Evolutionary conservation across 1,140 invertebrate species (phyloP).

Genomic region (Trialeurodes vaporariorum): DNA sequence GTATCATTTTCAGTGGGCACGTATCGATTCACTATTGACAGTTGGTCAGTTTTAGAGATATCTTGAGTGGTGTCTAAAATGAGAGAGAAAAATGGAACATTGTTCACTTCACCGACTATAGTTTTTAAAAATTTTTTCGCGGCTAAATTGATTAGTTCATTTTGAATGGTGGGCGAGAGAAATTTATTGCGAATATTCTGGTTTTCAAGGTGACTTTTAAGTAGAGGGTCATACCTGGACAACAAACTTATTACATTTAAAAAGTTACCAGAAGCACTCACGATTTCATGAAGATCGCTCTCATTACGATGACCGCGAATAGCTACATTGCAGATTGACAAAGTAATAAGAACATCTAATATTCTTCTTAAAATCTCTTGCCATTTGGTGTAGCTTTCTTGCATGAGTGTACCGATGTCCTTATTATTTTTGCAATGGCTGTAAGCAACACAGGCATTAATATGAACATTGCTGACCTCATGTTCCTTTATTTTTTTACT

Average conservation of each 20-base stretch:
- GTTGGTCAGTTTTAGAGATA: constrained; percentile 12
- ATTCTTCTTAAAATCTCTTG: constrained; percentile 13
- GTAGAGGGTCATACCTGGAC: constrained; percentile 4
- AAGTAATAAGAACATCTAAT: constrained; percentile 15
- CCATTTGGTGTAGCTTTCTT: constrained; percentile 9
- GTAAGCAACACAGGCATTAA: constrained; percentile 5
- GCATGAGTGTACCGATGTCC: constrained; percentile 4
- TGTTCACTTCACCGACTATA: constrained; percentile 11
- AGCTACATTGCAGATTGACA: constrained; percentile 1
- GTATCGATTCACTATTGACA: constrained; percentile 11
- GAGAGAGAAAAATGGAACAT: constrained; percentile 13
- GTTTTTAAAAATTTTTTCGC: constrained; percentile 4
- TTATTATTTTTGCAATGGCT: constrained; percentile 6
- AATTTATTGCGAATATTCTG: constrained; percentile 3
- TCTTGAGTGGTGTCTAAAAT: constrained; percentile 13
- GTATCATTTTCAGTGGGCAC: constrained; percentile 2
- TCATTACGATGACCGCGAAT: constrained; percentile 6
- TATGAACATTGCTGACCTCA: constrained; percentile 6
- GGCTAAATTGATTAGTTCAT: constrained; percentile 12
- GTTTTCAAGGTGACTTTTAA: background rate
- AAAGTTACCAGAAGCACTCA: constrained; percentile 3
- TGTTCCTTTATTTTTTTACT: constrained; percentile 6
- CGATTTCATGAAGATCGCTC: constrained; percentile 2
- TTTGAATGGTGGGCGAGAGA: constrained; percentile 11
- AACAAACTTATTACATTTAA: constrained; percentile 2